phyloP scores from a whole-genome alignment of 2,888 invertebrate genomes.

The Amorpha juglandis region DNA sequence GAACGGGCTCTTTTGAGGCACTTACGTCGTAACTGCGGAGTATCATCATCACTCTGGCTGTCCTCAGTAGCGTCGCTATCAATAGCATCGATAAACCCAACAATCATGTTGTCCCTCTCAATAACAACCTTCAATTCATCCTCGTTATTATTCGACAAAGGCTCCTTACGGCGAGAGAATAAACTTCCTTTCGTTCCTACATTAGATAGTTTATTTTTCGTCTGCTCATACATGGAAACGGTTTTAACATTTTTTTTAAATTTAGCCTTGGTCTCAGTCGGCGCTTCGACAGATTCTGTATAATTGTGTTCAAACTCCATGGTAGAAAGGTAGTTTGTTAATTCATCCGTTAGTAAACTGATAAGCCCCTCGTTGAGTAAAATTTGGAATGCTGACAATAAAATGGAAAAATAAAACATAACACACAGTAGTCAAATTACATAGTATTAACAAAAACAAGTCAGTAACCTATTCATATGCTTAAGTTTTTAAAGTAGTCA shows the following conservation, averaged over 20 bases:
- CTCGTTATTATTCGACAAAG: constrained; percentile 54
- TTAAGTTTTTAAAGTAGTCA: too few relatives aligned
- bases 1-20: constrained; percentile 63
- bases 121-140: constrained; percentile 75
- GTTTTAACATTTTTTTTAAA: constrained; percentile 36
- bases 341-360: constrained; percentile 68
- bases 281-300: constrained; percentile 44
- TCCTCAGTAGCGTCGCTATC: constrained; percentile 72
- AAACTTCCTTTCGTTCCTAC: constrained; percentile 49
- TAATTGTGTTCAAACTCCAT: constrained; percentile 74
- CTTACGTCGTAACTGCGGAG: constrained; percentile 48
- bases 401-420: constrained; percentile 12
- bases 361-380: constrained; percentile 76
- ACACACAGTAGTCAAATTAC: background rate
- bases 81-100: constrained; percentile 72
- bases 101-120: constrained; percentile 79
- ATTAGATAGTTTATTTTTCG: constrained; percentile 32
- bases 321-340: constrained; percentile 64
- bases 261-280: constrained; percentile 42
- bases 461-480: too few relatives aligned
- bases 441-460: too few relatives aligned
- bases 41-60: constrained; percentile 66
- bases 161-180: constrained; percentile 60
- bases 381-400: constrained; percentile 74
- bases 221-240: constrained; percentile 30